Base-by-base conservation (phyloP, 2,113 vertebrate species). In the Oreamnos americanus region DNA sequence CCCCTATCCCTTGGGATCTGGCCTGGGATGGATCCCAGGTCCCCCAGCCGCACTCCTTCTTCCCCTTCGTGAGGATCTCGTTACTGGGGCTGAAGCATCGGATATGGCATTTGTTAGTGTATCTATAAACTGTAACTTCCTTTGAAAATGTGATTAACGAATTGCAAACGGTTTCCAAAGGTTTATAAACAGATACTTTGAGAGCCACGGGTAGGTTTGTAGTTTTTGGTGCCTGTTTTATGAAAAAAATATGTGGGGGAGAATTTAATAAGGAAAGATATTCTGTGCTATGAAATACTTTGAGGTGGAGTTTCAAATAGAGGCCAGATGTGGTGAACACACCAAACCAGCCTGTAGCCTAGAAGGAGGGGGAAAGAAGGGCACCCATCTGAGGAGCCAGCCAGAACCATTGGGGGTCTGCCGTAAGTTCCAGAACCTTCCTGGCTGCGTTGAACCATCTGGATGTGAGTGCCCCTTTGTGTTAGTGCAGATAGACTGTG, bases 241-340 rank as follows among this genome's bases (percentile, higher is more conserved):
- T 92, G 92, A 96, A 97, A 98, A 97, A 97, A 98, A 97, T 71
- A 96, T 98, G 97, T 96, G 96, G 81, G 91, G 94, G 94, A 96
- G 98, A 98, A 98, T 98, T 98, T 98, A 98, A 98, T 98, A 98
- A 98, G 97, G 95, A 96, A 97, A 98, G 98, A 97, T 98, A 98
- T 91, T 98, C 95, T 97, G 97, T 96, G 94, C 97, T 98, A 96
- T 96, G 97, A 98, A 98, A 96, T 96, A 96, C 97, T 98, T 93
- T 45, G 97, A 98, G 98, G 97, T 94, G 92, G 90, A 88, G 97
- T 90, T 96, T 97, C 95, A 98, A 98, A 98, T 98, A 98, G 96
- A 97, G 98, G 97, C 98, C 98, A 98, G 97, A 98, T 98, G 98
- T 96, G 93, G 93, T 10, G 60, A 94, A 67, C 53, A 89, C 74